A percentile compares a stretch with the other conserved stretches of the same genome.
These are phyloP conservation scores for Gastrophryne carolinensis DNA, from an alignment of 2,797 vertebrate species.

Conservation along the genomic window DNA sequence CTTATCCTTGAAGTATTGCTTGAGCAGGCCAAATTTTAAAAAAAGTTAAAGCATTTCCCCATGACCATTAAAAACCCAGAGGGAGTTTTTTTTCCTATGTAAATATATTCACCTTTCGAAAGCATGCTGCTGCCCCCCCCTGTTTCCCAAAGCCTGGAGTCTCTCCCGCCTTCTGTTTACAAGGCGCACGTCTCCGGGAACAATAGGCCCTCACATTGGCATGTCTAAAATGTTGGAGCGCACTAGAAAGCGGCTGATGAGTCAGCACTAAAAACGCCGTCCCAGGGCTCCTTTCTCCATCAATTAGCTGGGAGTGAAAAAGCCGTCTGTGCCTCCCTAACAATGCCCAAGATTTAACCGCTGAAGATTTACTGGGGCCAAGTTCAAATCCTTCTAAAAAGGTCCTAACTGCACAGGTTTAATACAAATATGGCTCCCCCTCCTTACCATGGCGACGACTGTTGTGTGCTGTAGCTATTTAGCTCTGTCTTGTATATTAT, in stretches of 20 bases:
- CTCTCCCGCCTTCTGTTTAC: not conserved
- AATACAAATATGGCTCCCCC: not conserved
- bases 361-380: not conserved
- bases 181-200: conserved; percentile 1
- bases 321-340: not conserved
- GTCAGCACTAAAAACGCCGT: conserved; percentile 52
- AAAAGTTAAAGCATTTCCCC: too few species aligned
- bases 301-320: conserved; percentile 35
- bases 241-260: conserved; percentile 53
- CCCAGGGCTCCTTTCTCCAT: conserved; percentile 33
- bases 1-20: too few species aligned
- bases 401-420: not conserved
- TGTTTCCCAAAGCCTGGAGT: not conserved
- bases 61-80: too few species aligned
- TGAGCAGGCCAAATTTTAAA: too few species aligned
- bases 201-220: conserved; percentile 42
- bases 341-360: not conserved
- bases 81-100: too few species aligned
- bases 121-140: not conserved
- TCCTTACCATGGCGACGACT: too few species aligned
- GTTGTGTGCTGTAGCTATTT: too few species aligned
- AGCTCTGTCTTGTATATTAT: too few species aligned
- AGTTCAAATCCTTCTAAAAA: not conserved
- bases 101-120: too few species aligned
- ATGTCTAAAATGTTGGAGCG: not conserved